Base-by-base conservation (phyloP, 2,888 invertebrate species). In the Ochropacha duplaris region DNA sequence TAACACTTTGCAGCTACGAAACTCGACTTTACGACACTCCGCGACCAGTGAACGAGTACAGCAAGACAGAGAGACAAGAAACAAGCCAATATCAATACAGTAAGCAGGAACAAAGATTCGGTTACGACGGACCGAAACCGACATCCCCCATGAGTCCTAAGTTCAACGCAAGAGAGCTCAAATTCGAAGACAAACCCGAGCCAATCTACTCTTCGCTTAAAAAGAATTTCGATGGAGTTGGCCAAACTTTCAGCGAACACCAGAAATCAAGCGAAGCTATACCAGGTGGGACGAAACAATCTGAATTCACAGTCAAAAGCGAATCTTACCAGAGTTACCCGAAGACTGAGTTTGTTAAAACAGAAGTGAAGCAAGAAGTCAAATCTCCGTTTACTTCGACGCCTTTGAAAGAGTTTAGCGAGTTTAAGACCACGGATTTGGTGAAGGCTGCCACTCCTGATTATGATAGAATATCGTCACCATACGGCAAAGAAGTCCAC, bases 11-110 rank as follows among this genome's bases (percentile, higher is more conserved):
- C 84, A 94, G 94, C 71, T 94, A 94, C 81, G 94, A 94, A 77
- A 94, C 93, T 1, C 86, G 93, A 39, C 83, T 91, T 54, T 94
- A 93, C 81, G 94, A 94, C 75, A 91, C 93, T 4, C 92, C 93
- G 65, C 87, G 92, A 24, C 88, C 90, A 2, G 71, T 81, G 58
- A 79, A 83, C 77, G 89, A 89, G 55, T 84, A 82, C 73, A 69
- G 75, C 51, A 88, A 85, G 65, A 78, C 83, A 14, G 87, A 89
- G 58, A 83, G 89, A 49, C 83, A 83, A 55, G 87, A 90, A 54
- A 76, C 81, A 34, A 79, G 70, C 44, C 83, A 83, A 24, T 83
- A 83, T 62, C 76, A 79, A 11, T 81, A 74, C 59, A 76, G 60
- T 54, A 83, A 81, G 58, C 79, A 87, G 49, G 90, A 92, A 14